Percentiles rank a stretch among this genome's conserved stretches.
These are phyloP conservation scores for Ramazzottius varieornatus DNA, from an alignment of 2,888 invertebrate species.

Conservation along the genomic window DNA sequence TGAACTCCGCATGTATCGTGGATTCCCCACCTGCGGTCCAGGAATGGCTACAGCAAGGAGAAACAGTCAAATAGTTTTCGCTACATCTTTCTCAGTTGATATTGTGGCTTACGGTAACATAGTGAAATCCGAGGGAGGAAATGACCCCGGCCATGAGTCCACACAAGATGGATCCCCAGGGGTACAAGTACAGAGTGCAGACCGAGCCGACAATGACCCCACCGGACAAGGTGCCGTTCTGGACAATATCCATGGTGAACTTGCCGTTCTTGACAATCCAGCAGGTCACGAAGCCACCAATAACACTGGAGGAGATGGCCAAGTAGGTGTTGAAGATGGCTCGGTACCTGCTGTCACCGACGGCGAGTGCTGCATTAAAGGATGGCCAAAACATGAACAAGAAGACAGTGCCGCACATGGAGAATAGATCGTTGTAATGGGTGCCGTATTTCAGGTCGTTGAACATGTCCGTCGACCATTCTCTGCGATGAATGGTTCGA, in stretches of 20 bases:
- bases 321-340: constrained; percentile 24
- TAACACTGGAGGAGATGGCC: constrained; percentile 18
- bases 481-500: constrained; percentile 14
- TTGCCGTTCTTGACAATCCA: constrained; percentile 31
- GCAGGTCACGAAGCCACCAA: constrained; percentile 19
- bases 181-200: constrained; percentile 24
- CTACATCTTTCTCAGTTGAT: not conserved
- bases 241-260: constrained; percentile 43
- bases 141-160: constrained; percentile 15
- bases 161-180: constrained; percentile 17
- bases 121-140: constrained; percentile 17
- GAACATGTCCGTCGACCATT: constrained; percentile 9
- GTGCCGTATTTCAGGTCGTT: not conserved
- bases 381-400: constrained; percentile 24
- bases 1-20: constrained; percentile 79
- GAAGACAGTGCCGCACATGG: constrained; percentile 18
- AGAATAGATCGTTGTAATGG: constrained; percentile 8
- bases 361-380: constrained; percentile 20
- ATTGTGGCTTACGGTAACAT: constrained; percentile 13
- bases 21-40: constrained; percentile 33
- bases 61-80: not conserved
- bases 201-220: constrained; percentile 24
- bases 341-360: constrained; percentile 18
- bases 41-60: constrained; percentile 30
- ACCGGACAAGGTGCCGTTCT: constrained; percentile 26